A percentile compares a stretch with the other conserved stretches of the same genome.
phyloP scores from a whole-genome alignment of 2,113 vertebrate genomes.

The Gnathonemus longibarbis region DNA sequence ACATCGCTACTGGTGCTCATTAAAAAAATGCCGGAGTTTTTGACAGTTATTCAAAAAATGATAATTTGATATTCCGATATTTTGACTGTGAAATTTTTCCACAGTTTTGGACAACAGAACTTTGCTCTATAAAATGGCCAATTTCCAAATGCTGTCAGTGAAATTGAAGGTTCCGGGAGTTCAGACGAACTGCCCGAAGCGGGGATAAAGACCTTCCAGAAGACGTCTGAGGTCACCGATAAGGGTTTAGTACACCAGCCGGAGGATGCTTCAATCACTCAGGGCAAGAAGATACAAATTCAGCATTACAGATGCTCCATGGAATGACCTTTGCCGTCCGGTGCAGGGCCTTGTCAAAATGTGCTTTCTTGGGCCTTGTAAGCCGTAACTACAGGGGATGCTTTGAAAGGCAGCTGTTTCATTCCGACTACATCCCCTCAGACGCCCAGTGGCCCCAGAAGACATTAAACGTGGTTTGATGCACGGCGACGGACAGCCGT shows the following conservation, averaged over 20 bases:
- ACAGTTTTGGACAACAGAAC: background rate
- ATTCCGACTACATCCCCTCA: background rate
- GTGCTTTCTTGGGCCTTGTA: background rate
- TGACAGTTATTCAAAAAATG: conserved; percentile 11
- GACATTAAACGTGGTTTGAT: background rate
- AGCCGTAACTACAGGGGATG: background rate
- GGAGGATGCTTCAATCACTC: conserved; percentile 34
- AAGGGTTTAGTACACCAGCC: conserved; percentile 53
- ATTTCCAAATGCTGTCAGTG: conserved; percentile 32
- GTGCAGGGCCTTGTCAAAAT: background rate
- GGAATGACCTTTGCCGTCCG: background rate
- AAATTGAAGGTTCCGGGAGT: conserved; percentile 38
- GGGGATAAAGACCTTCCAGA: conserved; percentile 35
- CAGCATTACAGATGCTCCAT: conserved; percentile 32
- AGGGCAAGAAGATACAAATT: conserved; percentile 31
- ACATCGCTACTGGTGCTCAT: conserved; percentile 22
- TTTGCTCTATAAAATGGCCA: background rate
- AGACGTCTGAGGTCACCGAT: conserved; percentile 31
- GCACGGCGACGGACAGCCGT: background rate
- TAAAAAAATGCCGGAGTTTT: background rate
- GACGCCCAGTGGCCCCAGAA: background rate
- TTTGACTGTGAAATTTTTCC: background rate
- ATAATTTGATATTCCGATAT: background rate
- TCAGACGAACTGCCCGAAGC: background rate
- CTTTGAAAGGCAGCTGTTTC: background rate